These are phyloP conservation scores for Setophaga petechia DNA, from an alignment of 2,113 vertebrate species.

Conservation along the genomic window DNA sequence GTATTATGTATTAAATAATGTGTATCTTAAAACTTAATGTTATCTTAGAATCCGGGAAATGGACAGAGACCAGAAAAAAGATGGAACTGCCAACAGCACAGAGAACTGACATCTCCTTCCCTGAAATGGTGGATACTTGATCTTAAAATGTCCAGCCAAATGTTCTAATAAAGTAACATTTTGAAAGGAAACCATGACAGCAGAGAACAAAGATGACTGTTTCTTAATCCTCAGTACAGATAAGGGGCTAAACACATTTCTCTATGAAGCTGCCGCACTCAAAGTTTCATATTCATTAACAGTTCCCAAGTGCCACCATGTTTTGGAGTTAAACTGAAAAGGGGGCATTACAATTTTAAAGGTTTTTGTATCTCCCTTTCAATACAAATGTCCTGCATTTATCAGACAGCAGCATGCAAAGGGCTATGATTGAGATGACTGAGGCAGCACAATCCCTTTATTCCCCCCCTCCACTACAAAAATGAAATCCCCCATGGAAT, in stretches of 20 bases:
- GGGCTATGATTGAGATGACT: not conserved
- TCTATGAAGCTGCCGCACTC: not conserved
- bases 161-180: not conserved
- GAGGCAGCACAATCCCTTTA: not conserved
- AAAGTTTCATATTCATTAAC: not conserved
- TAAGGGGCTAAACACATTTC: not conserved
- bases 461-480: not conserved
- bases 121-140: not conserved
- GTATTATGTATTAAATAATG: rapidly evolving
- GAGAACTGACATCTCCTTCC: not conserved
- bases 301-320: not conserved
- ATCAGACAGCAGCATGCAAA: not conserved
- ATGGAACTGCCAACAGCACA: not conserved
- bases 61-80: not conserved
- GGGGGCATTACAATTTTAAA: not conserved
- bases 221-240: not conserved
- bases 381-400: not conserved
- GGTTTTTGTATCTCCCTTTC: not conserved
- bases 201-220: not conserved
- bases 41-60: not conserved
- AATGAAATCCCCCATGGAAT: not conserved
- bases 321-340: not conserved
- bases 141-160: not conserved
- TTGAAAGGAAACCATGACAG: not conserved
- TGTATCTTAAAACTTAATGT: not conserved